Evolutionary conservation across 2,113 vertebrate species (phyloP), one percentile per base, ranked within the genome.

Genomic region (Phaetusa simplex): DNA sequence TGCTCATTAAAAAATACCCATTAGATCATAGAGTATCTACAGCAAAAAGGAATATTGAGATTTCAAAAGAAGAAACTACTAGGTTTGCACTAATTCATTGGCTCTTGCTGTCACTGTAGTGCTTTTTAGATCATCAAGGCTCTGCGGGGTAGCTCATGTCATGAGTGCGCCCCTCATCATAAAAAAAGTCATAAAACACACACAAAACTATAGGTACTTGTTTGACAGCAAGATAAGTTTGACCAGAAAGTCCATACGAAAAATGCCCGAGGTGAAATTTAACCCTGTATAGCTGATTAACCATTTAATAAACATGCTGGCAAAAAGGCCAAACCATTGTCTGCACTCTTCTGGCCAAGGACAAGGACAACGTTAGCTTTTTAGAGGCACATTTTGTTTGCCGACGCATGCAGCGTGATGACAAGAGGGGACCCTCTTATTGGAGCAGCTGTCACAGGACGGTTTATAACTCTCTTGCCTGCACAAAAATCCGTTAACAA

Each of bases 201-300:
- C 13, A 45, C 69, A 89, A 92, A 94, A 65, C 56, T 69, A 36
- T 8, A 93, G 84, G 62, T 61, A 42, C 70, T 89, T 74, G 62
- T 86, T 66, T 89, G 72, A 78, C 77, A 92, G 70, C 52, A 61
- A 74, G 86, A 40, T 34, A 88, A 82, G 40, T 71, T 71, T 90
- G 64, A 72, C 27, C 90, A 96, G 86, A 95, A 97, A 91, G 73
- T 58, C 85, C 49, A 89, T 49, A 83, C 73, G 97, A 91, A 95
- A 97, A 92, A 84, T 55, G 50, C 58, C 66, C 76, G 42, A 84
- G 89, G 87, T 95, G 91, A 97, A 97, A 96, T 97, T 94, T 97
- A 97, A 96, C 93, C 38, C 76, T 76, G 43, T 67, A 93, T 58
- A 90, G 88, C 90, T 91, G 87, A 97, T 97, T 94, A 97, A 96